Evolutionary conservation across 2,797 vertebrate genomes (phyloP), one percentile per base, ranked within the genome.

Genomic region (Tragelaphus eurycerus): DNA sequence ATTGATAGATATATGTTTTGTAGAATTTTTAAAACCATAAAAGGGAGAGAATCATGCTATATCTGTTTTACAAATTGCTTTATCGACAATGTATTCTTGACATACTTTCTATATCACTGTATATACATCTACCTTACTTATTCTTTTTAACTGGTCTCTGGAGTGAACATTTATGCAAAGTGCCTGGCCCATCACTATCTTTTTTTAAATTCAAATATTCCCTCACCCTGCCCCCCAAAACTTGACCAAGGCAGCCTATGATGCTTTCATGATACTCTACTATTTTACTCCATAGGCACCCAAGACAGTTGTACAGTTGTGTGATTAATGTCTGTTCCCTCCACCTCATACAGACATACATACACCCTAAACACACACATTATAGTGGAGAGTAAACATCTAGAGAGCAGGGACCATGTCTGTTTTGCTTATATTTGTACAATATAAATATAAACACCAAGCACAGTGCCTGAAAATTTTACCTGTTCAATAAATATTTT

Each of bases 401-500:
- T 92, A 8, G 4, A 85, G 23, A 76, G 29, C 23, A 67, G 25
- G 34, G 34, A 34, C 27, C 11, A 34, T 79, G 23, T 95, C 52
- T 55, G 31, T 86, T 85, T 92, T 92, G 10, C 67, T 92, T 92
- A 57, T 89, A 89, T 89, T 84, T 92, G 62, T 86, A 86, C 29
- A 11, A 81, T 23, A 89, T 59, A 67, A 67, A 67, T 67, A 67
- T 67, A 67, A 67, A 34, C 59, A 95, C 79, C 85, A 89, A 60
- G 13, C 67, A 71, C 29, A 59, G 67, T 89, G 59, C 67, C 79
- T 96, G 71, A 27, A 25, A 85, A 95, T 85, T 81, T 6, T 81
- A 71, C 67, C 85, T 92, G 34, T 85, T 89, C 46, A 89, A 92
- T 71, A 82, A 86, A 86, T 89, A 89, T 59, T 81, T 96, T 62